Conservation (phyloP, 2,113 vertebrate species). For the Odontophorus gujanensis region DNA sequence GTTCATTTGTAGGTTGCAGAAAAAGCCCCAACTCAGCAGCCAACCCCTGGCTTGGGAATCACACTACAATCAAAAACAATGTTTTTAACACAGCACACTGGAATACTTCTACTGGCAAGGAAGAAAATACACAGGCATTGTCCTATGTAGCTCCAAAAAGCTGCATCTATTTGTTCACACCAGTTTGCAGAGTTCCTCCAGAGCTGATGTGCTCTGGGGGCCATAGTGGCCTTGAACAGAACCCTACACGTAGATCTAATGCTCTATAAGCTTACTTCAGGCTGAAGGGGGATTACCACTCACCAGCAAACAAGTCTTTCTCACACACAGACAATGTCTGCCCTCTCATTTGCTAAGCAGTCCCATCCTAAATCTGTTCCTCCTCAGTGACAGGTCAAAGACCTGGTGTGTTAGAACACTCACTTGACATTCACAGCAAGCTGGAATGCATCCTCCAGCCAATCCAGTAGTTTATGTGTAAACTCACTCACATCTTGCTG, state of each 20-base stretch:
- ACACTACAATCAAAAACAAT: not conserved
- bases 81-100: not conserved
- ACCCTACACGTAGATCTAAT: rapidly evolving
- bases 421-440: slow-evolving; percentile 89
- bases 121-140: not conserved
- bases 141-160: not conserved
- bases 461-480: slow-evolving; percentile 96
- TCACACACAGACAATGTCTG: not conserved
- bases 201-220: not conserved
- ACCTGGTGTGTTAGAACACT: slow-evolving; percentile 44
- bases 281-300: not conserved
- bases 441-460: slow-evolving; percentile 97
- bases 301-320: not conserved
- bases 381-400: not conserved
- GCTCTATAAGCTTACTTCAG: rapidly evolving
- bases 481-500: slow-evolving; percentile 98
- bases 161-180: not conserved
- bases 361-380: not conserved
- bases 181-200: not conserved
- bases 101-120: not conserved
- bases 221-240: rapidly evolving
- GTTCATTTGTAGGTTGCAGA: not conserved
- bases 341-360: not conserved
- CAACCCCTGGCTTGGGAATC: not conserved
- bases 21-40: not conserved